These are phyloP conservation scores for Limanda limanda DNA, from an alignment of 2,113 vertebrate genomes.

Conservation along the genomic window DNA sequence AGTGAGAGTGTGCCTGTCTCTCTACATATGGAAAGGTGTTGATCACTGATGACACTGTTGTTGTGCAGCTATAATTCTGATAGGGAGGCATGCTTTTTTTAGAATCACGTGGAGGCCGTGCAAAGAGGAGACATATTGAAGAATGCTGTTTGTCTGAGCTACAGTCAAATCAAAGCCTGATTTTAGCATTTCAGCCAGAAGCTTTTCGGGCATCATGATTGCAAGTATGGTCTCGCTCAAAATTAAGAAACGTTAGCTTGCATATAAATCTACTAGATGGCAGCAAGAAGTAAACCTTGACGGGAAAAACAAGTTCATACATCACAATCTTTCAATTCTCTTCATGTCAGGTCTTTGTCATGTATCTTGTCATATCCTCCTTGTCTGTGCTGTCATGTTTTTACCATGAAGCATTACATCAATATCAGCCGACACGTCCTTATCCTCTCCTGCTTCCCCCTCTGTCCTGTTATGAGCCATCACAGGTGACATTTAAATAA, in stretches of 20 bases:
- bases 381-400: neutral
- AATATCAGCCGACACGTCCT: conserved; percentile 13
- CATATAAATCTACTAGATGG: conserved; percentile 29
- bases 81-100: conserved; percentile 66
- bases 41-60: conserved; percentile 76
- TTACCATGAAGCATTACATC: conserved; percentile 25
- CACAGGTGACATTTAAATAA: conserved; percentile 42
- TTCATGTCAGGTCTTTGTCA: neutral
- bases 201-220: neutral
- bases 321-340: conserved; percentile 6
- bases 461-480: conserved; percentile 39
- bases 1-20: conserved; percentile 56
- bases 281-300: conserved; percentile 18
- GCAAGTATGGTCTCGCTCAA: neutral
- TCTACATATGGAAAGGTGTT: conserved; percentile 72
- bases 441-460: conserved; percentile 21
- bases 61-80: conserved; percentile 70
- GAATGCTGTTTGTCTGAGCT: conserved; percentile 11
- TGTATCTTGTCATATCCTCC: conserved; percentile 1
- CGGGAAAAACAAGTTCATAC: conserved; percentile 1
- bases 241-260: neutral
- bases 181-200: conserved; percentile 1
- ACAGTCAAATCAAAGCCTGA: conserved; percentile 19
- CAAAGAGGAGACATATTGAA: conserved; percentile 29
- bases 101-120: conserved; percentile 64